Conservation (phyloP, 2,797 vertebrate genomes). For the Intellagama lesueurii region DNA sequence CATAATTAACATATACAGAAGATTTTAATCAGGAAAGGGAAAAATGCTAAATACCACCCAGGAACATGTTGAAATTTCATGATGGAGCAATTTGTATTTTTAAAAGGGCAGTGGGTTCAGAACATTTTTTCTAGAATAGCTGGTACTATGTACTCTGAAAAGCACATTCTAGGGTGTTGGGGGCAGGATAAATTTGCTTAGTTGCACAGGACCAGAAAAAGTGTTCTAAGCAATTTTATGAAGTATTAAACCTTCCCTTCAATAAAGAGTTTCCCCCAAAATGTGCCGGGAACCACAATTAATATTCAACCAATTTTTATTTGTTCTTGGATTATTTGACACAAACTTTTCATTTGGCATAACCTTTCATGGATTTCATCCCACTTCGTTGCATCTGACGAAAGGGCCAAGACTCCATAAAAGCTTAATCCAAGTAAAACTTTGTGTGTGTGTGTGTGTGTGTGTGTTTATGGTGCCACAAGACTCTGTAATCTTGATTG, state of each 20-base stretch:
- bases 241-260: neutral
- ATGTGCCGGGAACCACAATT: neutral
- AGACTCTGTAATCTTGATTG: neutral
- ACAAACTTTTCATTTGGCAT: too few relatives aligned
- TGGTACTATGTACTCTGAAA: neutral
- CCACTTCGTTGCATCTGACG: too few relatives aligned
- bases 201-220: neutral
- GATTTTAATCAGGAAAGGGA: slow-evolving; percentile 70
- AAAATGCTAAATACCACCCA: slow-evolving; percentile 61
- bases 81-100: slow-evolving; percentile 12
- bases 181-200: too few relatives aligned
- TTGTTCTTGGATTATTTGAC: neutral
- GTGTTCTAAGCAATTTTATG: neutral
- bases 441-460: too few relatives aligned
- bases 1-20: slow-evolving; percentile 62
- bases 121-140: neutral
- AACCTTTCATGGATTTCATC: too few relatives aligned
- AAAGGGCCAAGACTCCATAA: too few relatives aligned
- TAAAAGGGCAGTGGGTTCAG: neutral
- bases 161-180: neutral
- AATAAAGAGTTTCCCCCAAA: neutral
- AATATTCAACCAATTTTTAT: neutral
- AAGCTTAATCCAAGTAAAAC: too few relatives aligned
- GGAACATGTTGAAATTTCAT: slow-evolving; percentile 46
- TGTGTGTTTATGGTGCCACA: too few relatives aligned